Base-by-base conservation (phyloP, 2,797 vertebrate genomes). In the Melanotaenia trifasciata region DNA sequence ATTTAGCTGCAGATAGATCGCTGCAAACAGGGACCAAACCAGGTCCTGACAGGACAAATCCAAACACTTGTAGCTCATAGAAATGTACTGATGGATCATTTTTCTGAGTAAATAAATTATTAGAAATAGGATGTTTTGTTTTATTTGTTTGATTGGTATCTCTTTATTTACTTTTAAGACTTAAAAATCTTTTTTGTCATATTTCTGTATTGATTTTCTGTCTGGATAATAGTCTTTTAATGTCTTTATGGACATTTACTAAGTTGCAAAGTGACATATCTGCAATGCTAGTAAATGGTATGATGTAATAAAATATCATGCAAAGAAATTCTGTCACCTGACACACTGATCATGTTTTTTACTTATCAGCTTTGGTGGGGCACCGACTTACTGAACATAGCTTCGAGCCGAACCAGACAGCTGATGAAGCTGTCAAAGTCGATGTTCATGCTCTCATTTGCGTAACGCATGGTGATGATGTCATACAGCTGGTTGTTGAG, bases 371-470 rank as follows among this genome's bases (percentile, higher is more conserved):
- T 6, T 5, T 18, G 13, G 22, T 5, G 24, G 3, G 30, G 57
- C 13, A 0, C 6, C 2, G 64, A 69, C 98, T 98, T 94, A 99
- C 98, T 94, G 93, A 99, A 99, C 98, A 99, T 99, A 89, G 96
- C 98, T 7, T 99, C 98, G 38, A 99, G 95, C 67, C 98, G 95
- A 66, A 99, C 96, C 13, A 99, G 96, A 84, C 98, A 99, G 94
- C 97, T 97, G 94, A 99, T 96, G 91, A 99, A 99, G 88, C 97
- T 99, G 94, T 99, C 96, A 0, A 99, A 98, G 92, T 99, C 96
- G 0, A 99, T 96, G 91, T 98, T 98, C 98, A 99, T 98, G 88
- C 90, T 94, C 87, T 96, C 98, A 84, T 99, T 96, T 0, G 96
- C 97, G 0, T 98, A 99, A 76, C 97, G 96, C 96, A 98, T 98